Evolutionary conservation across 2,888 invertebrate genomes (phyloP), one percentile per base, ranked within the genome.

Genomic region (Lacanobia wlatinum): DNA sequence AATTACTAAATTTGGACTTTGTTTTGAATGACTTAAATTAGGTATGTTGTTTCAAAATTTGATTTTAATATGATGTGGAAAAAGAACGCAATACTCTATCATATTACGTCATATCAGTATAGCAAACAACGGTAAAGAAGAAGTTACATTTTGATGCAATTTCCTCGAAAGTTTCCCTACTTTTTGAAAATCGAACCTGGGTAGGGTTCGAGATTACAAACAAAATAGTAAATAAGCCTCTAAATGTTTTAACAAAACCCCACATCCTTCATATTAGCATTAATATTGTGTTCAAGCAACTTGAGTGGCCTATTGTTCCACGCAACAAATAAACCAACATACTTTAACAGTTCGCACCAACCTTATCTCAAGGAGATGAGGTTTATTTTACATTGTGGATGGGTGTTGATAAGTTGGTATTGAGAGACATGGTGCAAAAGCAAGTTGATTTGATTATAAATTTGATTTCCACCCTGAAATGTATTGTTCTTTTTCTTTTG

Each of bases 401-500:
- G 18, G n/a, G 28, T n/a, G 69, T 40, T 40, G 34, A 43, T 62
- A 73, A 74, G 56, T 69, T 84, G 61, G 86, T 78, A 63, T 18
- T 16, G 34, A 73, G 72, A 80, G 67, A 80, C 82, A 73, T 83
- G 87, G 87, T 87, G 88, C 86, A 85, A 90, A 92, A 91, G 89
- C 90, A 89, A 89, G 91, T 90, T 91, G 90, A 92, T 93, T 93
- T 92, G 91, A 92, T 93, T 92, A 91, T 88, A 91, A 88, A 91
- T 91, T 92, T 90, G 85, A 87, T 88, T 90, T 88, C 84, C 87
- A 89, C 87, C 89, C 87, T 86, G 78, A 79, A 87, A 87, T 87
- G 85, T 87, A 89, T 89, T 91, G 90, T 91, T 88, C 85, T 88
- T 87, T 87, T 82, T 80, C 68, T 75, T 84, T 78, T 77, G 64